phyloP scores from a whole-genome alignment of 2,797 vertebrate genomes.

The Adelosebastes latens region DNA sequence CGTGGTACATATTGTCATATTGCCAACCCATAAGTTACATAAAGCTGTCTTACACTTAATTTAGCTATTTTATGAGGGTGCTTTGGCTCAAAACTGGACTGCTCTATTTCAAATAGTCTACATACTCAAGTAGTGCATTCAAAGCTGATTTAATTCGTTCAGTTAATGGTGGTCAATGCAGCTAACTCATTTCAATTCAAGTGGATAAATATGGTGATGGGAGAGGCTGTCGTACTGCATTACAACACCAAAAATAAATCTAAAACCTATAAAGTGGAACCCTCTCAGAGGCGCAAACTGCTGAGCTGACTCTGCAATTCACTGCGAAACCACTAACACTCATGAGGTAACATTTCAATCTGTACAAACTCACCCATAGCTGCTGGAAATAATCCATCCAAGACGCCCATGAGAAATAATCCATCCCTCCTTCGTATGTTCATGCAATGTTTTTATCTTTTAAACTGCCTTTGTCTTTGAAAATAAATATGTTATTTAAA shows the following conservation, averaged over 20 bases:
- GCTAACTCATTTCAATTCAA: background rate
- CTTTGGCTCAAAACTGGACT: background rate
- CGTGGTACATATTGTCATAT: background rate
- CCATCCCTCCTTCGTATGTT: background rate
- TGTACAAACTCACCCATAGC: constrained; percentile 28
- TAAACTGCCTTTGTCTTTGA: background rate
- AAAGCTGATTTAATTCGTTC: background rate
- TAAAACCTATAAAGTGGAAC: background rate
- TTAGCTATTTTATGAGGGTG: background rate
- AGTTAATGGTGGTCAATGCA: background rate
- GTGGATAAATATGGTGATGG: background rate
- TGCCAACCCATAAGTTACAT: background rate
- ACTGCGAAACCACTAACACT: background rate
- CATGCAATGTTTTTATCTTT: background rate
- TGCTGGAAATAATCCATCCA: constrained; percentile 28
- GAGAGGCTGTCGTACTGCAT: background rate
- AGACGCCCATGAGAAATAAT: constrained; percentile 5
- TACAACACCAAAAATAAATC: background rate
- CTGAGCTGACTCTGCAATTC: background rate
- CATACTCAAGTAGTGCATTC: background rate
- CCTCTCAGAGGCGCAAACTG: too few relatives aligned
- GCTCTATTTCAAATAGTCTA: background rate
- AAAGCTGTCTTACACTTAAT: background rate
- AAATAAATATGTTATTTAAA: background rate
- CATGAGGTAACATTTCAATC: background rate